Base-by-base conservation (phyloP, 1,140 invertebrate genomes). In the Drosophila kepulauana region DNA sequence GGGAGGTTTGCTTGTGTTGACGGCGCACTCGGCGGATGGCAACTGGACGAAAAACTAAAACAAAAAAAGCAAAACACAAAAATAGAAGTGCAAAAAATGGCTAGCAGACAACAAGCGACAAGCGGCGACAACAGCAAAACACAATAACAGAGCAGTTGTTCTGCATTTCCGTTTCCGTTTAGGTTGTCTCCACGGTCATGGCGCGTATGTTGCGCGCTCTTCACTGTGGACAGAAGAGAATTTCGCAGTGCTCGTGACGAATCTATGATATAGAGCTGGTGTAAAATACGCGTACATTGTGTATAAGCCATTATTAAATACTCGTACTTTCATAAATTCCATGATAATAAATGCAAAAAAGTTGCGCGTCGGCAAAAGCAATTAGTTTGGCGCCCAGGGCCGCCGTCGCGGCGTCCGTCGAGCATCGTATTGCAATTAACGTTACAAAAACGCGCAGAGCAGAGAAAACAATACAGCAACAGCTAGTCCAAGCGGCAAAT, bases 341-440 rank as follows among this genome's bases (percentile, higher is more conserved):
- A 49, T 8, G 38, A 74, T 41, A 59, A 63, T 41, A 63, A 49
- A 51, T 49, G 33, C 8, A 35, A 63, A 52, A 38, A 28, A 15
- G 16, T 82, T 82, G 78, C 75, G 41, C 41, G 41, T 85, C 75
- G 67, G 75, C 79, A 63, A 85, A 89, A 89, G 85, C 85, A 89
- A 89, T 89, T 89, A 89, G 85, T 89, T 85, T 79, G 66, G 38
- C 66, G 75, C 81, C 68, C 41, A 65, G 64, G 84, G 81, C 72
- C 68, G 72, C 38, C 72, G 58, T 57, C 20, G 67, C 68, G 72
- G 51, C 72, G 35, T 38, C 8, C 35, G 35, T 10, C 13, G 70
- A 75, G 85, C 85, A 89, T 89, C 85, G 85, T 81, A 85, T 89
- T 89, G 85, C 85, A 89, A 89, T 89, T 89, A 89, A 82, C 85